phyloP scores from a whole-genome alignment of 2,797 vertebrate species.

The Melanotaenia boesemani region DNA sequence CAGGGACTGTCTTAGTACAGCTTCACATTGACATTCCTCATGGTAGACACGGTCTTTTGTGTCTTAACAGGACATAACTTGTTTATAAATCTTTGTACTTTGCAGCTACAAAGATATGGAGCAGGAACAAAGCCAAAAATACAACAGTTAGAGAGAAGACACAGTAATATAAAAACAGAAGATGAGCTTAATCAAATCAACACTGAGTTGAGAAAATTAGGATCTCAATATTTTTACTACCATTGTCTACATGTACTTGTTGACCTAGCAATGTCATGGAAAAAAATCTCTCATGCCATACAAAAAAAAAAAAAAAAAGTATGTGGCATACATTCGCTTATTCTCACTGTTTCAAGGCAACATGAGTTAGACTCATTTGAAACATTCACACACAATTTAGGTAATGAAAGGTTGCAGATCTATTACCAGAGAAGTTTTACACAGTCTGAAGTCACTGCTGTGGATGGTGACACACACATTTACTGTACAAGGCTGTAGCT shows the following conservation, averaged over 20 bases:
- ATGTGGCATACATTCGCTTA: constrained; percentile 14
- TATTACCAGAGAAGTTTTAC: constrained; percentile 25
- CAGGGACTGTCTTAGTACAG: background rate
- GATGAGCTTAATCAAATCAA: background rate
- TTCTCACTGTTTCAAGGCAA: constrained; percentile 38
- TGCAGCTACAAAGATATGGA: background rate
- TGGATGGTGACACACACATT: constrained; percentile 13
- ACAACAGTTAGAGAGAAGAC: background rate
- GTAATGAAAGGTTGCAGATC: constrained; percentile 22
- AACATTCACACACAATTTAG: constrained; percentile 36
- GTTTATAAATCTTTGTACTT: background rate
- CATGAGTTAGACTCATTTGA: constrained; percentile 13
- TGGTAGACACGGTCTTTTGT: background rate
- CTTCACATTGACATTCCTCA: background rate
- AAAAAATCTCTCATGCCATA: background rate
- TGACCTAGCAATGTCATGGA: background rate
- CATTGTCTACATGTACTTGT: background rate
- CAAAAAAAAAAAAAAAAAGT: constrained; percentile 19
- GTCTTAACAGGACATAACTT: background rate
- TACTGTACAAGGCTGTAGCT: constrained; percentile 58
- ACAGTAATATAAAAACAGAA: background rate
- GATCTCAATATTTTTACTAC: background rate
- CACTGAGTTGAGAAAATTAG: background rate
- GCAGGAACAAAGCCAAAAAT: background rate
- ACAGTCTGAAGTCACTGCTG: constrained; percentile 16